phyloP scores from a whole-genome alignment of 2,113 vertebrate species.

The Paracanthobrama guichenoti region DNA sequence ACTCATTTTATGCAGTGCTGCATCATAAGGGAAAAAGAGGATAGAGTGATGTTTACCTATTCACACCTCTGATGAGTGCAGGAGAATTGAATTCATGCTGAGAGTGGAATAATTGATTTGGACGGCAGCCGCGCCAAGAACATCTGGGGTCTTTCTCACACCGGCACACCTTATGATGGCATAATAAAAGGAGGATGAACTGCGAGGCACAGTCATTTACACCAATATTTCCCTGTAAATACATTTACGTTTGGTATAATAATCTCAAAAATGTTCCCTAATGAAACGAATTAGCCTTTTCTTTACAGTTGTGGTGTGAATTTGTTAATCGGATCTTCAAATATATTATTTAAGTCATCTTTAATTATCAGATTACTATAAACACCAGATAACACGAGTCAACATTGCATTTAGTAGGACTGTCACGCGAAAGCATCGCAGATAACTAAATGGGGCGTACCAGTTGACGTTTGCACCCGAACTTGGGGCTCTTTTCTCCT shows the following conservation, averaged over 20 bases:
- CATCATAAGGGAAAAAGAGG: slow-evolving; percentile 54
- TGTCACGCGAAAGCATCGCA: not conserved
- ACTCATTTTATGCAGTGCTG: slow-evolving; percentile 44
- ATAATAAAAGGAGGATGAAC: slow-evolving; percentile 54
- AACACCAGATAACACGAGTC: slow-evolving; percentile 40
- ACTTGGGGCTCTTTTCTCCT: slow-evolving; percentile 26
- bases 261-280: not conserved
- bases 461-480: slow-evolving; percentile 8
- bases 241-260: not conserved
- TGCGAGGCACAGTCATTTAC: slow-evolving; percentile 34
- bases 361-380: slow-evolving; percentile 23
- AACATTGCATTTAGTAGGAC: slow-evolving; percentile 3
- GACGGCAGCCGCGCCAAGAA: slow-evolving; percentile 65
- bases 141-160: slow-evolving; percentile 65
- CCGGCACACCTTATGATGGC: slow-evolving; percentile 58
- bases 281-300: slow-evolving; percentile 35
- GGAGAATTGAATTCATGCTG: slow-evolving; percentile 61
- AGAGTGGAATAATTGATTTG: slow-evolving; percentile 74
- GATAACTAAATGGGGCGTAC: not conserved
- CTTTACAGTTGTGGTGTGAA: slow-evolving; percentile 34
- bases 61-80: slow-evolving; percentile 71
- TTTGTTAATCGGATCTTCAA: slow-evolving; percentile 26
- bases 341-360: slow-evolving; percentile 29
- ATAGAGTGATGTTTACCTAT: slow-evolving; percentile 68
- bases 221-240: slow-evolving; percentile 31